phyloP scores from a whole-genome alignment of 2,113 vertebrate genomes.

The Leucosticte australis region DNA sequence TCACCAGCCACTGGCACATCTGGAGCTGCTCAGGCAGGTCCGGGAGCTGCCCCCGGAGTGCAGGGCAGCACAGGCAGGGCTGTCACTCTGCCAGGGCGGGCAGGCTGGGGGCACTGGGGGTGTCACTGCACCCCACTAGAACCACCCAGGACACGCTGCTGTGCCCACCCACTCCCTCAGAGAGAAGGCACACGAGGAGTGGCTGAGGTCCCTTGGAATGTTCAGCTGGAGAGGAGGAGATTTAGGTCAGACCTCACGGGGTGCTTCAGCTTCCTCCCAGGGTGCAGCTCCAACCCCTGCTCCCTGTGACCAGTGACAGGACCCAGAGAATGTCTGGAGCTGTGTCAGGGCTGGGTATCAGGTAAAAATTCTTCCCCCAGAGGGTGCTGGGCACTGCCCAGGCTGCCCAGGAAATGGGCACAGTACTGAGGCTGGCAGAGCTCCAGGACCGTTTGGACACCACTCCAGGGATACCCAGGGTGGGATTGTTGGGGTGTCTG shows the following conservation, averaged over 20 bases:
- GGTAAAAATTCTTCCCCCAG: not conserved
- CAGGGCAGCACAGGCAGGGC: not conserved
- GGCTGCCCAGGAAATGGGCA: not conserved
- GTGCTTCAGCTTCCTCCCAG: not conserved
- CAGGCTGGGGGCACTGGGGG: fast-evolving
- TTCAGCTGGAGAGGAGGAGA: not conserved
- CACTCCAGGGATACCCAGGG: fast-evolving
- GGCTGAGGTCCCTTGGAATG: not conserved
- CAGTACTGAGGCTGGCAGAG: not conserved
- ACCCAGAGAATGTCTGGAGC: not conserved
- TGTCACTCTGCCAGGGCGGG: not conserved
- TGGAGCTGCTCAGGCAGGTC: not conserved
- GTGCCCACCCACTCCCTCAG: not conserved
- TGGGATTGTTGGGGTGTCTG: not conserved
- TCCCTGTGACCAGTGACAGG: not conserved
- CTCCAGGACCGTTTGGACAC: fast-evolving
- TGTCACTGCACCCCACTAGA: not conserved
- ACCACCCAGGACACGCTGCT: not conserved
- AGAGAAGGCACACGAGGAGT: not conserved
- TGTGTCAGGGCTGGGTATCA: not conserved
- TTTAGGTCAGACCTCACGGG: not conserved
- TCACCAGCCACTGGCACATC: not conserved
- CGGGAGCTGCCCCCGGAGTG: not conserved
- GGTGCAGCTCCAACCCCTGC: not conserved
- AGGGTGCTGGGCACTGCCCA: not conserved